Conservation (phyloP, 1,140 invertebrate genomes). For the Linepithema humile region DNA sequence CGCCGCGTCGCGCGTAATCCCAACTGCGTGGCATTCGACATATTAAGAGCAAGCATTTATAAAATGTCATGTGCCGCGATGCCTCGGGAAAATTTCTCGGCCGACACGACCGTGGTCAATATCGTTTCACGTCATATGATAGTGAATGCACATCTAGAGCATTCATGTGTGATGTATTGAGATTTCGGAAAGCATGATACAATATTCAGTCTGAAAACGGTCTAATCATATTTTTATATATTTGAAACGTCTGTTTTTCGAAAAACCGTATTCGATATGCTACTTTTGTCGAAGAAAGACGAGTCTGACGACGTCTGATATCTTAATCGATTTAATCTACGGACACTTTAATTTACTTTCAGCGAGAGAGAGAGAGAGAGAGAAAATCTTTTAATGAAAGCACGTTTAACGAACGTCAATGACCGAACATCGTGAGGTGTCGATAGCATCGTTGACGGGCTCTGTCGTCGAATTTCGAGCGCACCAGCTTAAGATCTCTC, state of each 20-base stretch:
- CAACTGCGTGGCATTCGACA: not conserved
- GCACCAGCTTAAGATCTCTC: constrained; percentile 32
- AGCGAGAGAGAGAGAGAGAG: not conserved
- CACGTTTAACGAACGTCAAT: constrained; percentile 46
- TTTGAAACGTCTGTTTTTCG: not conserved
- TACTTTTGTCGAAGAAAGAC: not conserved
- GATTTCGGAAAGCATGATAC: not conserved
- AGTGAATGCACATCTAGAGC: no score
- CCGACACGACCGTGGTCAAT: not conserved
- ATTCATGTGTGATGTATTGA: no score
- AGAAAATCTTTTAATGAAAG: constrained; percentile 1
- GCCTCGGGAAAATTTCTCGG: not conserved
- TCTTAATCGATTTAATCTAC: constrained; percentile 7
- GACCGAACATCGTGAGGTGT: constrained; percentile 39
- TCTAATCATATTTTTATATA: not conserved
- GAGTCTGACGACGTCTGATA: not conserved
- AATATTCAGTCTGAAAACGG: not conserved
- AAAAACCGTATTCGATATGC: not conserved
- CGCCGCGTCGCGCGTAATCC: not conserved
- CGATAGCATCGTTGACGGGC: constrained; percentile 25
- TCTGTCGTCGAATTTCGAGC: constrained; percentile 51
- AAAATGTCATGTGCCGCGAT: not conserved
- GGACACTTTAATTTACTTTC: not conserved
- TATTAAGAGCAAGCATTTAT: constrained; percentile 12
- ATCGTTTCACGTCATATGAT: not conserved